These are phyloP conservation scores for Scopus umbretta DNA, from an alignment of 2,113 vertebrate genomes.

Conservation along the genomic window DNA sequence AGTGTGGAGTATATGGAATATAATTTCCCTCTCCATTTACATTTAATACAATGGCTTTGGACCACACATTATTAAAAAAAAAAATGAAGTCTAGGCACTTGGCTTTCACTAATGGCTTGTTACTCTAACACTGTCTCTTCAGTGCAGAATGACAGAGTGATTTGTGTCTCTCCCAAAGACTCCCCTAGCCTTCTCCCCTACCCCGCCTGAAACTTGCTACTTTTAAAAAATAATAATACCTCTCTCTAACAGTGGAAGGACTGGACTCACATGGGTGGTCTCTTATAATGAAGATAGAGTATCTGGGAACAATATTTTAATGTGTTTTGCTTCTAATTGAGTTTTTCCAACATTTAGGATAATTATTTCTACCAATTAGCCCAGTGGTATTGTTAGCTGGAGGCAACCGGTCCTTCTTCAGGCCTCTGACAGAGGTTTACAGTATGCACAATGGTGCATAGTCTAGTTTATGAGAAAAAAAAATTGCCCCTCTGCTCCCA, in stretches of 20 bases:
- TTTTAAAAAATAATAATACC: conserved; percentile 34
- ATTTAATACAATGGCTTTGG: conserved; percentile 51
- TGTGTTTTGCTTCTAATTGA: conserved; percentile 57
- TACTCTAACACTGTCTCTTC: conserved; percentile 24
- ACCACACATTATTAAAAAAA: conserved; percentile 45
- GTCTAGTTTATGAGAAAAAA: conserved; percentile 53
- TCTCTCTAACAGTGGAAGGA: background rate
- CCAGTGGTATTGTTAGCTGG: conserved; percentile 47
- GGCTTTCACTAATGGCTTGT: conserved; percentile 45
- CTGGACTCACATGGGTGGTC: conserved; percentile 47
- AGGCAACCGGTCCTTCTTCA: conserved; percentile 34
- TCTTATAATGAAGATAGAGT: conserved; percentile 49
- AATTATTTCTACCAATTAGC: conserved; percentile 68
- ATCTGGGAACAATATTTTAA: conserved; percentile 61
- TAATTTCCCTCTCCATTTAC: conserved; percentile 55
- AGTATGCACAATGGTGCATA: conserved; percentile 48
- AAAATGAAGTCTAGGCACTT: background rate
- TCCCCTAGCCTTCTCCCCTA: background rate
- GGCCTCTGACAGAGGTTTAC: conserved; percentile 51
- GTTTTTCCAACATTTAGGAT: conserved; percentile 51
- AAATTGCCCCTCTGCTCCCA: conserved; percentile 32
- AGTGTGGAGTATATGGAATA: conserved; percentile 30
- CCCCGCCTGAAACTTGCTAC: background rate
- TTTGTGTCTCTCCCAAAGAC: conserved; percentile 17
- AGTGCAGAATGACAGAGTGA: conserved; percentile 1